phyloP scores from a whole-genome alignment of 2,888 invertebrate species.

The Amiota communis region DNA sequence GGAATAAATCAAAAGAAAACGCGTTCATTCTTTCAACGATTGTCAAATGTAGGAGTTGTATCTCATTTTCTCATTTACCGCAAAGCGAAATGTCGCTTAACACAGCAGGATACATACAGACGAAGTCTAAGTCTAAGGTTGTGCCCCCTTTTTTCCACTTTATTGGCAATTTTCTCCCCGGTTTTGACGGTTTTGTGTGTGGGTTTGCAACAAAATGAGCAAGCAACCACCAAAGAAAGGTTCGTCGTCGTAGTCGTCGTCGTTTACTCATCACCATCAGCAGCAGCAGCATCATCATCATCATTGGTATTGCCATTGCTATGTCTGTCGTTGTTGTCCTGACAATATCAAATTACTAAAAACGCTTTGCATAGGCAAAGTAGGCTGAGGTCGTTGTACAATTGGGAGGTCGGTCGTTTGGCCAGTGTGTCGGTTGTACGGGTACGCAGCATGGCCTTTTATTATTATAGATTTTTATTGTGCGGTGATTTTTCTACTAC shows the following conservation, averaged over 20 bases:
- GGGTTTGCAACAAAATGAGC: conserved; percentile 18
- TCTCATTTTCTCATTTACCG: conserved; percentile 8
- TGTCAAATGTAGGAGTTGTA: not conserved
- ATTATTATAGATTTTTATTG: conserved; percentile 67
- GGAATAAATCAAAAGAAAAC: conserved; percentile 60
- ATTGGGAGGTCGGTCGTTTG: not conserved
- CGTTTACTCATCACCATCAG: not conserved
- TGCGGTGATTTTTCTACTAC: conserved; percentile 63
- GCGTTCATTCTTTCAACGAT: conserved; percentile 26
- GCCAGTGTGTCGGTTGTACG: not conserved
- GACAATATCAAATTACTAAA: conserved; percentile 41
- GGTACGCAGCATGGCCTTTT: conserved; percentile 59
- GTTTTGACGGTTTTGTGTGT: not conserved
- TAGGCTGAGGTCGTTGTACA: conserved; percentile 16
- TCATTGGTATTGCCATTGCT: not conserved
- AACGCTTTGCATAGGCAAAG: conserved; percentile 53
- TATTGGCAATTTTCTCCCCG: conserved; percentile 58
- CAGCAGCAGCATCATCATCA: not conserved
- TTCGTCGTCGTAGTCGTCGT: not conserved
- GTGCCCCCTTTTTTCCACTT: conserved; percentile 45
- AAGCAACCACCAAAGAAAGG: conserved; percentile 17
- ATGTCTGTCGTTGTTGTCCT: not conserved
- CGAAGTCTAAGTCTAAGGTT: not conserved
- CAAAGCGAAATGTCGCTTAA: conserved; percentile 56
- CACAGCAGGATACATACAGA: conserved; percentile 58